Base-by-base conservation (phyloP, 1,140 invertebrate species). In the Periplaneta americana region DNA sequence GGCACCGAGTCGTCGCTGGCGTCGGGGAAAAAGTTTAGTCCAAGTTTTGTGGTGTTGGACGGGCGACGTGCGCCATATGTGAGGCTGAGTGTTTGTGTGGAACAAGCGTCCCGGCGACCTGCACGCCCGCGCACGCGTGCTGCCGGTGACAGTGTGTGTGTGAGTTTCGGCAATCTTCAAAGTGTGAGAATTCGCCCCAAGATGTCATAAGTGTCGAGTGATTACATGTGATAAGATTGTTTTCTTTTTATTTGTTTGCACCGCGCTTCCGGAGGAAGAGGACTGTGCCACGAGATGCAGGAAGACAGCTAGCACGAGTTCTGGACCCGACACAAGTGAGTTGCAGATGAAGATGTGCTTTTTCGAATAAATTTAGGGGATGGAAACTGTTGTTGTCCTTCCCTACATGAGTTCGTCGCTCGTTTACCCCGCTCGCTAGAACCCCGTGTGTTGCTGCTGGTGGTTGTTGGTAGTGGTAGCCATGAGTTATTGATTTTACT, bases 401-500 rank as follows among this genome's bases (percentile, higher is more conserved):
- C 22, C 48, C 48, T 66, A 28, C n/a, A 1, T 66, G 48, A 66
- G n/a, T 28, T 66, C 48, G 22, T 66, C 22, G 48, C 48, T 66
- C 48, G 48, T 66, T 28, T 66, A 66, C 48, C 22, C 48, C 48
- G 48, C 48, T 66, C 48, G 22, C 22, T 66, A 66, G 48, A 6
- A 66, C 48, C 48, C 48, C 48, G 48, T 66, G 48, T 66, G 22
- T n/a, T 66, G 48, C n/a, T n/a, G n/a, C n/a, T 66, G 48, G 2
- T 66, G 22, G 48, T 66, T 66, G 48, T 66, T 66, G 48, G 48
- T 66, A 28, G 79, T 74, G 79, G 79, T 80, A 80, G 79, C 79
- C 79, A 80, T 80, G 79, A 80, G 79, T 80, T 80, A 80, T 80
- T 80, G 79, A 80, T 80, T 80, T 80, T 80, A 74, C 79, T 48